Evolutionary conservation across 1,140 invertebrate genomes (phyloP).

Genomic region (Stratiolaelaps scimitus): DNA sequence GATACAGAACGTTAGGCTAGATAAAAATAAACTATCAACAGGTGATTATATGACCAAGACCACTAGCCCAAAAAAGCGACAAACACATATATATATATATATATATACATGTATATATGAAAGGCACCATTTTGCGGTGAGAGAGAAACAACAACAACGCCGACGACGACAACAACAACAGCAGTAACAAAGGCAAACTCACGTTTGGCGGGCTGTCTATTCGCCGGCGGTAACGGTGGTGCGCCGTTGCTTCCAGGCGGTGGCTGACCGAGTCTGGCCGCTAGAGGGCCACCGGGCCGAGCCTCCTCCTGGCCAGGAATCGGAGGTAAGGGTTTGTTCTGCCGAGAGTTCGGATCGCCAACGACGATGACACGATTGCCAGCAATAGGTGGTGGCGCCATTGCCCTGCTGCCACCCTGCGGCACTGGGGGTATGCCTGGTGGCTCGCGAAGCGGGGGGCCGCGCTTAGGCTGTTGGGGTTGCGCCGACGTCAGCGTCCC

Average conservation of each 20-base stretch:
- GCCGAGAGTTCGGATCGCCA: slow-evolving; percentile 39
- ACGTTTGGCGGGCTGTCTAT: slow-evolving; percentile 33
- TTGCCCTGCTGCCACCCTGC: slow-evolving; percentile 30
- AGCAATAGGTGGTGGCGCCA: slow-evolving; percentile 33
- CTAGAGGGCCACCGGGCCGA: background rate
- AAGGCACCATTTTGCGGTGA: no score
- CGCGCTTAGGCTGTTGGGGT: slow-evolving; percentile 31
- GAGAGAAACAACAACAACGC: no score
- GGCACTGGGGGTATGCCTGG: slow-evolving; percentile 69
- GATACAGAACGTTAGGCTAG: no score
- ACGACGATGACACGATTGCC: slow-evolving; percentile 36
- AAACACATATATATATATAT: no score
- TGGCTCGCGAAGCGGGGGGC: slow-evolving; percentile 46
- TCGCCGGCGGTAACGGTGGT: slow-evolving; percentile 46
- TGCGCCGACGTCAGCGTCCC: slow-evolving; percentile 48
- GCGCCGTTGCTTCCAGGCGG: slow-evolving; percentile 41
- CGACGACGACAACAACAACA: no score
- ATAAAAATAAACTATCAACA: no score
- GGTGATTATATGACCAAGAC: no score
- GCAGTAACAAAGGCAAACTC: background rate
- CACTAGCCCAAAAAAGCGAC: no score
- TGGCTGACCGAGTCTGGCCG: slow-evolving; percentile 37
- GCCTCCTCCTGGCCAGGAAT: slow-evolving; percentile 56
- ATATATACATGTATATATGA: no score
- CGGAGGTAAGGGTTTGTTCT: slow-evolving; percentile 65